Evolutionary conservation across 1,140 invertebrate genomes (phyloP).

Genomic region (Nilaparvata lugens): DNA sequence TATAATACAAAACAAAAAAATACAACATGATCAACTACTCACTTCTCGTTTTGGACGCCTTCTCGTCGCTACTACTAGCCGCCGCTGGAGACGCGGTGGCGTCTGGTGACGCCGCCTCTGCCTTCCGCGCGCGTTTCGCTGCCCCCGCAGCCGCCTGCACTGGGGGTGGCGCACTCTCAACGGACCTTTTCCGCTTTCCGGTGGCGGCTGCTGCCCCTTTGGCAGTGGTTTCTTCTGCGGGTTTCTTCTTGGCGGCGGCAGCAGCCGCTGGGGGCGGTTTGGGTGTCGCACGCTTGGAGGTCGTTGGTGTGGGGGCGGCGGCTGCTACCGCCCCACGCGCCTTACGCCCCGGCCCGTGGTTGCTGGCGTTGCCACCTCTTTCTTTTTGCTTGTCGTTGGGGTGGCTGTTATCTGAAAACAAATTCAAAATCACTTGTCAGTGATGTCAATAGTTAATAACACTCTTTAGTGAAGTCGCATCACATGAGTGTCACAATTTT

Average conservation of each 20-base stretch:
- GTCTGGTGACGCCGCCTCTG: conserved; percentile 3
- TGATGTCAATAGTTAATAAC: conserved; percentile 4
- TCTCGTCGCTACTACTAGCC: conserved; percentile 3
- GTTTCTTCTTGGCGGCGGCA: conserved; percentile 7
- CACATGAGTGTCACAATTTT: too few relatives aligned
- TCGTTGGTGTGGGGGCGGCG: conserved; percentile 13
- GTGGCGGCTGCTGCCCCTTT: background rate
- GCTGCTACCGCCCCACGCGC: background rate
- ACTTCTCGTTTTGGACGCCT: conserved; percentile 25
- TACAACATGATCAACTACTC: conserved; percentile 15
- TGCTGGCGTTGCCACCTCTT: conserved; percentile 13
- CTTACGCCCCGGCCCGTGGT: background rate
- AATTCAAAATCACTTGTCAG: conserved; percentile 1
- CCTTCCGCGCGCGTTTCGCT: conserved; percentile 22
- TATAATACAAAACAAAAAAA: too few relatives aligned
- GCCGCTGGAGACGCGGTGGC: background rate
- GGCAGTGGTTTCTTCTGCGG: background rate
- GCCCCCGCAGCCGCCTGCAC: background rate
- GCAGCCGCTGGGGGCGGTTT: conserved; percentile 15
- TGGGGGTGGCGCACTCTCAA: conserved; percentile 1
- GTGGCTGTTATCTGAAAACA: background rate
- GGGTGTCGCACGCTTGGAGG: conserved; percentile 17
- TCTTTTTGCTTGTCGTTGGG: conserved; percentile 16
- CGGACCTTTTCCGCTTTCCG: background rate
- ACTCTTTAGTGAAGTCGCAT: too few relatives aligned